These are phyloP conservation scores for Oopsacas minuta DNA, from an alignment of 37 sponge, comb jelly and placozoan species.

Conservation along the genomic window DNA sequence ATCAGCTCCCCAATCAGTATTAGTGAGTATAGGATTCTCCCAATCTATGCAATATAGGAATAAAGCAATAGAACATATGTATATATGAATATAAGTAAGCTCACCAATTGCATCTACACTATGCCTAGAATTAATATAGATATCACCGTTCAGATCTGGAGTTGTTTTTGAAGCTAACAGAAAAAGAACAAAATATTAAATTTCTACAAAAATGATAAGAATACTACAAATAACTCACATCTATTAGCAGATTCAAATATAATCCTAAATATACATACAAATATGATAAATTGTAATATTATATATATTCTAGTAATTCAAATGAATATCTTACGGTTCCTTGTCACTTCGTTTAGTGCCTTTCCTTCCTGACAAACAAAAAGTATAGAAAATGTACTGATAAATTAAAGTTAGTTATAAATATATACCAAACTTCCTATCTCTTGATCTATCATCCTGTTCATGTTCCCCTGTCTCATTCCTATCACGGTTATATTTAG, in stretches of 20 bases:
- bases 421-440: no score
- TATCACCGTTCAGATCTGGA: not conserved
- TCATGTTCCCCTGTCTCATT: no score
- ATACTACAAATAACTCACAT: not conserved
- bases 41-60: not conserved
- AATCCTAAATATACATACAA: not conserved
- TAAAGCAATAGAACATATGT: not conserved
- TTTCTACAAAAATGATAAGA: not conserved
- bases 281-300: not conserved
- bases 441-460: no score
- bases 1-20: not conserved
- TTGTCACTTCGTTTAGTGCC: not conserved
- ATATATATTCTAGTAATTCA: not conserved
- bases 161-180: not conserved
- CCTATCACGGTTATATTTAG: not conserved
- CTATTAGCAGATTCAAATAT: not conserved
- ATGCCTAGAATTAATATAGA: not conserved
- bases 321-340: not conserved
- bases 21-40: not conserved
- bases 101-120: not conserved
- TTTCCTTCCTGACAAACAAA: not conserved
- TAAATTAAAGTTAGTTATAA: no score
- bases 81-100: not conserved
- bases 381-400: no score
- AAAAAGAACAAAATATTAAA: not conserved